A percentile compares a stretch with the other conserved stretches of the same genome.
Conservation (phyloP, 2,888 invertebrate genomes). For the Xylocampa areola region DNA sequence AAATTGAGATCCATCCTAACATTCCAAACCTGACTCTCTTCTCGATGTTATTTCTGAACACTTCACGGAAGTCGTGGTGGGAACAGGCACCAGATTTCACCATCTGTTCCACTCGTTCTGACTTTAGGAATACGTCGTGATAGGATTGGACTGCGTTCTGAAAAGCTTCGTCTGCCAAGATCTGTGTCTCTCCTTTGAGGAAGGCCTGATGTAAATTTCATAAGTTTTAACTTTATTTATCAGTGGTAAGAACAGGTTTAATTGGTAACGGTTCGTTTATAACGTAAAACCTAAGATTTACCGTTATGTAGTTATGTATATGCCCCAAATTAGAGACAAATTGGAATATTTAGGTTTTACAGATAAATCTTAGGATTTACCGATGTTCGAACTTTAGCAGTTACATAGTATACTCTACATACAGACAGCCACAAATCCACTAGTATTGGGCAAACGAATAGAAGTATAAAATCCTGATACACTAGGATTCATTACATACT, state of each 20-base stretch:
- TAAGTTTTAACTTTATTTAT: background rate
- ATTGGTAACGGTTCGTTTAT: too few species aligned
- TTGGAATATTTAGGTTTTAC: too few species aligned
- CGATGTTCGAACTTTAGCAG: too few species aligned
- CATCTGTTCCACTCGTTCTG: slow-evolving; percentile 98
- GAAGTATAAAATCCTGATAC: slow-evolving; percentile 20
- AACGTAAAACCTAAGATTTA: too few species aligned
- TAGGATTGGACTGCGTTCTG: slow-evolving; percentile 99
- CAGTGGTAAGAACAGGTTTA: too few species aligned
- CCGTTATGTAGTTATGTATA: too few species aligned
- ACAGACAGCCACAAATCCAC: too few species aligned
- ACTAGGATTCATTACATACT: slow-evolving; percentile 12
- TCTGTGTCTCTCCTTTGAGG: slow-evolving; percentile 99
- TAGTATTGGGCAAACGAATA: background rate
- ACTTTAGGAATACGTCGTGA: slow-evolving; percentile 98
- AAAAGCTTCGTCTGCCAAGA: slow-evolving; percentile 99
- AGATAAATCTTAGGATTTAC: too few species aligned
- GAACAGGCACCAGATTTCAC: slow-evolving; percentile 99
- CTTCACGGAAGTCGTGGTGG: slow-evolving; percentile 99
- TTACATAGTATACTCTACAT: too few species aligned
- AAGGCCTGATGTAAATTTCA: slow-evolving; percentile 91
- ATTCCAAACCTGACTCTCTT: slow-evolving; percentile 96
- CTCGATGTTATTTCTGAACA: slow-evolving; percentile 98
- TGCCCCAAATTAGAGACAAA: too few species aligned
- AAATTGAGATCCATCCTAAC: slow-evolving; percentile 41